A percentile compares a stretch with the other conserved stretches of the same genome.
Evolutionary conservation across 2,113 vertebrate genomes (phyloP).

Genomic region (Fukomys damarensis): DNA sequence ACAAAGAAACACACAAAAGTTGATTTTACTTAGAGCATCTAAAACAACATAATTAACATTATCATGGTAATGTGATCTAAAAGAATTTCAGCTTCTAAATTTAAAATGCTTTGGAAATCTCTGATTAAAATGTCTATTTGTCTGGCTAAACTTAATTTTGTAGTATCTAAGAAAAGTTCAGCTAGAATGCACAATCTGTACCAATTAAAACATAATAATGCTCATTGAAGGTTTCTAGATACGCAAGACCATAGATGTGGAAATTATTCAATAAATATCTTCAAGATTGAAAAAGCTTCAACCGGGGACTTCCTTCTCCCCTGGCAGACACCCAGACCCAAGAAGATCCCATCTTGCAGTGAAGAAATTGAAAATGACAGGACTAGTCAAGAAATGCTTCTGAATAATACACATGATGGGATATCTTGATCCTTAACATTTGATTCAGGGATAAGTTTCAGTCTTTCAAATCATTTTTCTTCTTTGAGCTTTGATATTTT

Average conservation of each 20-base stretch:
- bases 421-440: neutral
- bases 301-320: neutral
- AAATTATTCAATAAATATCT: neutral
- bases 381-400: neutral
- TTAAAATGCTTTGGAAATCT: slow-evolving; percentile 33
- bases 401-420: neutral
- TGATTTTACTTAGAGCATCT: neutral
- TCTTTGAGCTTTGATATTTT: neutral
- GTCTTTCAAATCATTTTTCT: neutral
- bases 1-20: neutral
- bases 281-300: neutral
- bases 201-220: neutral
- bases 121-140: slow-evolving; percentile 14
- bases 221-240: slow-evolving; percentile 1
- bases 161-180: slow-evolving; percentile 8
- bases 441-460: neutral
- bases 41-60: slow-evolving; percentile 18
- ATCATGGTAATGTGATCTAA: neutral
- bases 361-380: neutral
- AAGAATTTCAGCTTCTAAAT: slow-evolving; percentile 4
- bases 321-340: neutral
- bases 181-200: neutral
- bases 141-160: slow-evolving; percentile 24
- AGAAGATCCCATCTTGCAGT: neutral
- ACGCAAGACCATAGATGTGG: neutral